Base-by-base conservation (phyloP, 1,140 invertebrate genomes). In the Drosophila nannoptera region DNA sequence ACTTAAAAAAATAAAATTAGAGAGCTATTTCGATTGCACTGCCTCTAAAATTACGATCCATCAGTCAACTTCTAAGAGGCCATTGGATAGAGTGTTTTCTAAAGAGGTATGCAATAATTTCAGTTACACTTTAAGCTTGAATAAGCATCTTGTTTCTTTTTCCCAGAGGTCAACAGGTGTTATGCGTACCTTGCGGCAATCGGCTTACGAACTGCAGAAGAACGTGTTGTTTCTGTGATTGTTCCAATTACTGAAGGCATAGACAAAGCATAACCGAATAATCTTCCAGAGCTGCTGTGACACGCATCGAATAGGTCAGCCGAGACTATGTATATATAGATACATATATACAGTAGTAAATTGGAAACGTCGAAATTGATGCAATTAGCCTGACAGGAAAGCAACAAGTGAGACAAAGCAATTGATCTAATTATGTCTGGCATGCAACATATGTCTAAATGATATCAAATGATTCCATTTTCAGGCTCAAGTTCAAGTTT, bases 361-460 rank as follows among this genome's bases (percentile, higher is more conserved):
- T 52, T 62, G 49, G 35, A 62, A 35, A 58, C 22, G 50, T 62
- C 40, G 35, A 62, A 69, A 59, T 73, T 77, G 55, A 70, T 74
- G 74, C 72, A 80, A 75, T 68, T 61, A 72, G 59, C 31, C 58
- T 36, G 63, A 58, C 60, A 46, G 69, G 69, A 65, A 73, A 40
- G 42, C n/a, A 29, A 53, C 61, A 42, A 40, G 22, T 59, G 8
- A 7, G 40, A 43, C 22, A 22, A 22, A 22, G 22, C 22, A 22
- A 22, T 22, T 22, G 22, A 22, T 22, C 22, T 22, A 22, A 14
- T 50, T 45, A 43, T 9, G 1, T 22, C 22, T 22, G 22, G 22
- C 22, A 22, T 22, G 22, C 22, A 22, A 22, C 22, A 22, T 22
- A 22, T 22, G 22, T 22, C 22, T 22, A 22, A 22, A 22, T 22